These are phyloP conservation scores for Hetaerina americana DNA, from an alignment of 1,140 invertebrate genomes.

Conservation along the genomic window DNA sequence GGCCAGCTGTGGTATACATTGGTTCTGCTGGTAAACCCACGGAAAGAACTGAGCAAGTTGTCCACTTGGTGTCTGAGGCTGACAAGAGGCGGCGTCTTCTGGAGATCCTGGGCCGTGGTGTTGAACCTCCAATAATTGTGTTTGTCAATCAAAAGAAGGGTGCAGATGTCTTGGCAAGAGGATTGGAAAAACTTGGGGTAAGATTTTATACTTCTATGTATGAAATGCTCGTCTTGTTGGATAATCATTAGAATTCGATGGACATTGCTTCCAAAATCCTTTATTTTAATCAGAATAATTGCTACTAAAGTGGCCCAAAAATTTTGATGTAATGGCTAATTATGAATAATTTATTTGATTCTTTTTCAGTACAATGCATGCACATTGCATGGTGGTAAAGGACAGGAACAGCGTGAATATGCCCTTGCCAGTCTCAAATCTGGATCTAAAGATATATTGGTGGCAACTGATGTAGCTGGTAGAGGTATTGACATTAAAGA, in stretches of 20 bases:
- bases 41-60: constrained; percentile 95
- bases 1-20: constrained; percentile 96
- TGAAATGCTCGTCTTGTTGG: not conserved
- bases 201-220: constrained; percentile 21
- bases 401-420: constrained; percentile 98
- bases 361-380: constrained; percentile 72
- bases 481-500: constrained; percentile 99
- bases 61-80: constrained; percentile 86
- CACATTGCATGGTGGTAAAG: constrained; percentile 98
- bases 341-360: constrained; percentile 12
- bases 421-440: constrained; percentile 90
- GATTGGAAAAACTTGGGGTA: constrained; percentile 88
- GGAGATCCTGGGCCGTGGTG: constrained; percentile 69
- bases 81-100: constrained; percentile 87
- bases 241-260: not conserved
- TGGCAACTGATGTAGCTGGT: constrained; percentile 99
- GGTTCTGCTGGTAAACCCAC: constrained; percentile 97
- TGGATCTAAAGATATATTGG: constrained; percentile 92
- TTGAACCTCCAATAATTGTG: constrained; percentile 96
- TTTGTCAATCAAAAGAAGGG: constrained; percentile 99
- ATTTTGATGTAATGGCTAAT: not conserved
- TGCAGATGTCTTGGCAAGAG: constrained; percentile 93
- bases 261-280: too few species aligned
- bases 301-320: not conserved
- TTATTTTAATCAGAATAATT: too few species aligned